Base-by-base conservation (phyloP, 2,113 vertebrate genomes). In the Alethe castanea region DNA sequence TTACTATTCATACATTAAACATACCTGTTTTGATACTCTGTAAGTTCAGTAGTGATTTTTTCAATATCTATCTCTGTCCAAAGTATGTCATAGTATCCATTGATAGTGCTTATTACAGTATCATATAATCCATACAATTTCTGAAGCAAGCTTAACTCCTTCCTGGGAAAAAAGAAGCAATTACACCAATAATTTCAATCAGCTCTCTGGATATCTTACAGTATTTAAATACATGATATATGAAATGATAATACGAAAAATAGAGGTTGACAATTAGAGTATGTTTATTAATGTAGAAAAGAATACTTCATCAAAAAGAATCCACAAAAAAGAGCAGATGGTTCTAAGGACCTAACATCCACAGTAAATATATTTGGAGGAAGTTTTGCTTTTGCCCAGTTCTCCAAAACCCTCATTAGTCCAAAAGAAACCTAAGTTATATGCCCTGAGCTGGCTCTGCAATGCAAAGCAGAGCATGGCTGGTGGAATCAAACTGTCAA, bases 101-200 rank as follows among this genome's bases (percentile, higher is more conserved):
- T 94, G 29, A 98, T 97, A 62, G 71, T 98, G 83, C 72, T 85
- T 97, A 98, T 98, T 60, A 98, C 98, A 25, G 97, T 96, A 60
- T 98, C 98, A 89, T 98, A 98, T 35, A 98, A 90, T n/a, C 97
- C 98, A 90, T 98, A 98, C 17, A 98, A 81, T 82, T 98, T 98
- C 88, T 98, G 98, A 71, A 98, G 94, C 78, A 98, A 97, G 47
- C 93, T 59, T 80, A 98, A 96, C 77, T 98, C 98, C 84, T 98
- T 98, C 74, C 98, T 98, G 74, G 24, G 17, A 8, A 48, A 69
- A 81, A 57, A 74, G 19, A 57, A 73, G 40, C 1, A 84, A 64
- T 40, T 9, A 40, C 29, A 50, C 4, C 3, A 14, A 45, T 71
- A 47, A 78, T 61, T 77, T 88, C 45, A 80, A 28, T 14, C 42